These are phyloP conservation scores for Thysanoteuthis rhombus DNA, from an alignment of 2,888 invertebrate species.

Conservation along the genomic window DNA sequence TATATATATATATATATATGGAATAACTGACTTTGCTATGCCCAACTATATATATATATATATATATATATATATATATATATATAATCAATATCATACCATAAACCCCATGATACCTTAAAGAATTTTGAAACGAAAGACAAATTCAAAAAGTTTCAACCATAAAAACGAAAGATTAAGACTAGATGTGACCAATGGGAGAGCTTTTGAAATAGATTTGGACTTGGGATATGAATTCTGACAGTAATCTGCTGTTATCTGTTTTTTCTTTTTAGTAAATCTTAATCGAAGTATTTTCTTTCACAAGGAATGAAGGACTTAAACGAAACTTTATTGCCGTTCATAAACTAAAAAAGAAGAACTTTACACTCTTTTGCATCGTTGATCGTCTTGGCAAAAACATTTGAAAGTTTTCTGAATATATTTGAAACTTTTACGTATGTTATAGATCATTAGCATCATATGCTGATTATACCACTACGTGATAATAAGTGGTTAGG, in stretches of 20 bases:
- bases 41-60: too few relatives aligned
- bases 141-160: neutral
- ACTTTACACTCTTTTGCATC: neutral
- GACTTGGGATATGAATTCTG: neutral
- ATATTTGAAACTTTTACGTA: neutral
- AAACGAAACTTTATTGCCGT: neutral
- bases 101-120: neutral
- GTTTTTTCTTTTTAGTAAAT: neutral
- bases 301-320: neutral
- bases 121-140: neutral
- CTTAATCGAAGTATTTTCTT: neutral
- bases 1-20: too few relatives aligned
- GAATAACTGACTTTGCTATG: too few relatives aligned
- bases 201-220: neutral
- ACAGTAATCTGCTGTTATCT: neutral
- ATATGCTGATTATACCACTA: too few relatives aligned
- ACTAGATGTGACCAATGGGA: neutral
- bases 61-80: too few relatives aligned
- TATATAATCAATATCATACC: too few relatives aligned
- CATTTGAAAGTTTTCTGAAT: neutral
- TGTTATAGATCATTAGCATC: too few relatives aligned
- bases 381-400: neutral
- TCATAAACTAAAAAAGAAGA: neutral
- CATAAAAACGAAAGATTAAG: neutral
- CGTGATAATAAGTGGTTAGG: too few relatives aligned